Conservation (phyloP, 2,113 vertebrate species). For the Nesospiza acunhae region DNA sequence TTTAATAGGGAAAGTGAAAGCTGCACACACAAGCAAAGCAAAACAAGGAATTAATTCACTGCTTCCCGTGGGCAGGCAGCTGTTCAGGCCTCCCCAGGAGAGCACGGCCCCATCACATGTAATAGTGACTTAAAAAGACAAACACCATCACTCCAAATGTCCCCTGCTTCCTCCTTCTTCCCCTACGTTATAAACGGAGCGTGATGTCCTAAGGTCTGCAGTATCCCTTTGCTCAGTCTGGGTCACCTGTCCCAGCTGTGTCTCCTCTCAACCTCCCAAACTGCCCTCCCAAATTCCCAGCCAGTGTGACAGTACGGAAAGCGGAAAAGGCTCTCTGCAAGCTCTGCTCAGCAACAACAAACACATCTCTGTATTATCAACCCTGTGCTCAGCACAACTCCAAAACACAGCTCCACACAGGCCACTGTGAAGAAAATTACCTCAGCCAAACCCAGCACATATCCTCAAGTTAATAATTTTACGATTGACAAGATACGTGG, state of each 20-base stretch:
- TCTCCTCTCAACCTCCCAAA: neutral
- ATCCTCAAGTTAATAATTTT: conserved; percentile 15
- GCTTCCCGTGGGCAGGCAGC: neutral
- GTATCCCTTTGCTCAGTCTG: neutral
- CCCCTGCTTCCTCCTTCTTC: neutral
- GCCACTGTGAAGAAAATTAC: neutral
- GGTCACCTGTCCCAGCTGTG: neutral
- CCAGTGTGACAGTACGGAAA: too few species aligned
- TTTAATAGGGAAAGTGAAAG: neutral
- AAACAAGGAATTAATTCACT: neutral
- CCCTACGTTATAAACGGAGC: neutral
- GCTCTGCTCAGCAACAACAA: neutral
- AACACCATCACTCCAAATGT: neutral
- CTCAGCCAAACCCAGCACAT: neutral
- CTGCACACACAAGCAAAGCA: neutral
- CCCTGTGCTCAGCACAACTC: neutral
- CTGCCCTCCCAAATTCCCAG: neutral
- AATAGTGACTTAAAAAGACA: neutral
- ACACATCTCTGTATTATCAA: accelerated
- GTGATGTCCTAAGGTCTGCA: neutral
- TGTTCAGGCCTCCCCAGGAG: neutral
- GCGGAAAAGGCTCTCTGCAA: neutral
- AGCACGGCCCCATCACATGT: neutral
- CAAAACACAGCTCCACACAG: neutral
- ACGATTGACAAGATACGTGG: conserved; percentile 31